A percentile compares a stretch with the other conserved stretches of the same genome.
phyloP scores from a whole-genome alignment of 2,888 invertebrate genomes.

The Parasteatoda lunata region DNA sequence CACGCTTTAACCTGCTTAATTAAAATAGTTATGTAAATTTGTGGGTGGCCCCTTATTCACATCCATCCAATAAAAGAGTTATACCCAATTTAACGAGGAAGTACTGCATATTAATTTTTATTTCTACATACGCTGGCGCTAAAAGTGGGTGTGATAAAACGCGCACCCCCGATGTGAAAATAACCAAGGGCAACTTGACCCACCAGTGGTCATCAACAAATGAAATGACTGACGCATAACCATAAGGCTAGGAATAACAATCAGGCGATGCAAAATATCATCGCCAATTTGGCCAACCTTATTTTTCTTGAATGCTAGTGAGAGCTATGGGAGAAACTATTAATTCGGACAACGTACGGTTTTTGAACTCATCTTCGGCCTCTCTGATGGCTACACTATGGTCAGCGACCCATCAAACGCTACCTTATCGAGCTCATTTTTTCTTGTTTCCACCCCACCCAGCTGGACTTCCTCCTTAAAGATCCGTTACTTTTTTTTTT shows the following conservation, averaged over 20 bases:
- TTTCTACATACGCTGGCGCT: not conserved
- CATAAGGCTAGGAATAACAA: slow-evolving; percentile 45
- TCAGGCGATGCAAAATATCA: slow-evolving; percentile 37
- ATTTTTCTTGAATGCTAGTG: slow-evolving; percentile 28
- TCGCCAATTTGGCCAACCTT: slow-evolving; percentile 31
- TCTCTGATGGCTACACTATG: not conserved
- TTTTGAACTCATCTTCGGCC: not conserved
- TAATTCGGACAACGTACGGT: slow-evolving; percentile 22
- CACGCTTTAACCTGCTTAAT: not conserved
- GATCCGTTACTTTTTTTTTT: not conserved
- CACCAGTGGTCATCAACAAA: slow-evolving; percentile 8
- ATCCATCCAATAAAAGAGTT: slow-evolving; percentile 31
- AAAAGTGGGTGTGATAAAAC: slow-evolving; percentile 48
- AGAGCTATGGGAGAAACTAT: slow-evolving; percentile 1
- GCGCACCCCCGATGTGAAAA: slow-evolving; percentile 52
- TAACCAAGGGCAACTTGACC: slow-evolving; percentile 47
- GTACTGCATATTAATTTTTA: slow-evolving; percentile 25
- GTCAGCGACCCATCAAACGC: slow-evolving; percentile 18
- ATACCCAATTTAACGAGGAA: slow-evolving; percentile 33
- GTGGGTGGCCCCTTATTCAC: slow-evolving; percentile 18
- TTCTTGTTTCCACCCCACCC: slow-evolving; percentile 16
- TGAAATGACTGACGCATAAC: slow-evolving; percentile 31
- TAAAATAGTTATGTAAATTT: slow-evolving; percentile 2
- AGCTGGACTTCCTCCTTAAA: not conserved
- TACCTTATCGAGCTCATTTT: slow-evolving; percentile 14